Base-by-base conservation (phyloP, 1,140 invertebrate genomes). In the Hyphantria cunea region DNA sequence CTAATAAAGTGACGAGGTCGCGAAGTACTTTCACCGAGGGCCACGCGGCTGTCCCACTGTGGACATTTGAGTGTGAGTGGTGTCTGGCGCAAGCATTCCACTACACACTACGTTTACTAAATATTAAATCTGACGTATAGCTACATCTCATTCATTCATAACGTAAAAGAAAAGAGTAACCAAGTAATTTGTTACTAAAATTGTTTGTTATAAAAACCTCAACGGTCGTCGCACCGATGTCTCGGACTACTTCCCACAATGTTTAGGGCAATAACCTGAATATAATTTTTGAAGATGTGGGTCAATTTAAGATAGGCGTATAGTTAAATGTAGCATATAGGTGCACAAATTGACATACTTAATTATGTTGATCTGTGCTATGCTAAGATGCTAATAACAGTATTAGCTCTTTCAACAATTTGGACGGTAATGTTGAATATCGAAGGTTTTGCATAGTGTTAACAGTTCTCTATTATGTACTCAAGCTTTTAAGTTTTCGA, bases 1-100 rank as follows among this genome's bases (percentile, higher is more conserved):
- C 17, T 25, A 25, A 25, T 25, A 64, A 64, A 70, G 68, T 61
- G 72, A 48, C 68, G 73, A 81, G 76, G 72, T 72, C 77, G 74
- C 70, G 62, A 69, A 77, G 74, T 80, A 87, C 86, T 87, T 89
- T 89, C 86, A 87, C 86, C 83, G 74, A 68, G 77, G 80, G 78
- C 78, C 82, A 74, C 76, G 45, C 76, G 76, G 76, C 78, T 81
- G 79, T 65, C 73, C 69, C 64, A 61, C 61, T 25, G 17, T 25
- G 17, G 17, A 25, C 17, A 25, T 25, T 25, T 25, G 17, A 25
- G 17, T 25, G 17, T 25, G 5, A 25, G 17, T 25, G 17, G 1
- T 25, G 17, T 25, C 17, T 25, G 17, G 17, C 17, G 17, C n/a
- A n/a, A n/a, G n/a, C n/a, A n/a, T n/a, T n/a, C n/a, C n/a, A n/a